Conservation (phyloP, 1,140 invertebrate genomes). For the Bombus picipes region DNA sequence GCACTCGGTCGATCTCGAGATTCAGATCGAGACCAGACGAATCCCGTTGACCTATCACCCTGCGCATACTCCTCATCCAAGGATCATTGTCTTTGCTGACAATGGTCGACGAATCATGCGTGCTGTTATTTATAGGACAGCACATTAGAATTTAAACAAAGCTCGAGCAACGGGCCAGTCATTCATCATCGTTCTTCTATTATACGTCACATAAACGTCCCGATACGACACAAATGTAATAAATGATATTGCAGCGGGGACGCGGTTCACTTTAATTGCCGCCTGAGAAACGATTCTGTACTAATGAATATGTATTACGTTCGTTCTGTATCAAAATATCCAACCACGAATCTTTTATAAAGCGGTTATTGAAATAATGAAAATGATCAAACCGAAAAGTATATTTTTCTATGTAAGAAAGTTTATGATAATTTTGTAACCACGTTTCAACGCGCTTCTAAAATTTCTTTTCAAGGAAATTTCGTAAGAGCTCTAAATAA, state of each 20-base stretch:
- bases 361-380: neutral
- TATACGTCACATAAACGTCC: slow-evolving; percentile 40
- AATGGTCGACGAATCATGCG: slow-evolving; percentile 58
- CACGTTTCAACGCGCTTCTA: neutral
- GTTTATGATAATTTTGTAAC: too few relatives aligned
- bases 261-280: slow-evolving; percentile 43
- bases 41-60: slow-evolving; percentile 61
- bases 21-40: slow-evolving; percentile 51
- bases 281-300: too few relatives aligned
- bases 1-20: slow-evolving; percentile 41
- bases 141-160: slow-evolving; percentile 69
- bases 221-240: slow-evolving; percentile 29
- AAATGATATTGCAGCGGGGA: slow-evolving; percentile 17
- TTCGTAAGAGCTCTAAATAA: neutral
- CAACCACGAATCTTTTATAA: neutral
- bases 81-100: slow-evolving; percentile 51
- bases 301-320: neutral
- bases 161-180: slow-evolving; percentile 31
- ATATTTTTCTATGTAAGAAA: too few relatives aligned
- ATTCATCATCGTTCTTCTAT: slow-evolving; percentile 55
- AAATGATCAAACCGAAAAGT: neutral
- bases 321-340: neutral
- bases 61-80: slow-evolving; percentile 10
- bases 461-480: neutral
- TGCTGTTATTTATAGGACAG: slow-evolving; percentile 64